These are phyloP conservation scores for Pangasius larnaudii DNA, from an alignment of 2,797 vertebrate species.

Conservation along the genomic window DNA sequence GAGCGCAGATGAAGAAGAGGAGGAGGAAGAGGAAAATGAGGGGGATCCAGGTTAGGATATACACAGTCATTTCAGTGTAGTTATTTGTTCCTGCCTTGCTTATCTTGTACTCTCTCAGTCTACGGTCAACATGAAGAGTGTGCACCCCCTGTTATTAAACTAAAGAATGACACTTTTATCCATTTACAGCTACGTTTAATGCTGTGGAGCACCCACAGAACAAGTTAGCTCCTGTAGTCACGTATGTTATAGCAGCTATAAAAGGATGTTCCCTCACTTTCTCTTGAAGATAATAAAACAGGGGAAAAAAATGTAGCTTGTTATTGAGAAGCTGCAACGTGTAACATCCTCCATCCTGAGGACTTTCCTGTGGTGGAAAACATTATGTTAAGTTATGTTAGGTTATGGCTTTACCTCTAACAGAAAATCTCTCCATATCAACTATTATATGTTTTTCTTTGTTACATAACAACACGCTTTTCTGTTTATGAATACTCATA, in stretches of 20 bases:
- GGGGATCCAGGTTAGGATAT: conserved; percentile 35
- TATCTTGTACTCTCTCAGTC: background rate
- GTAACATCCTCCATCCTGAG: background rate
- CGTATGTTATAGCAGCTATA: background rate
- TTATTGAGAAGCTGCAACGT: background rate
- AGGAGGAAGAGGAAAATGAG: conserved; percentile 20
- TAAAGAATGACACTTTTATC: background rate
- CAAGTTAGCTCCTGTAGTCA: background rate
- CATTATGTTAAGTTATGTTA: background rate
- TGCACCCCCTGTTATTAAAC: background rate
- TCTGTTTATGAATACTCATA: background rate
- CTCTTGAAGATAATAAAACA: background rate
- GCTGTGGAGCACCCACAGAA: background rate
- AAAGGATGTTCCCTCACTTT: background rate
- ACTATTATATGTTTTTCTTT: background rate
- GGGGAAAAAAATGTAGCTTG: background rate
- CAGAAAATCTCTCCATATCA: background rate
- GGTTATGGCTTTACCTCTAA: background rate
- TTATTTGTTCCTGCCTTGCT: background rate
- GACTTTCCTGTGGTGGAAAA: background rate
- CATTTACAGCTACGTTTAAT: background rate
- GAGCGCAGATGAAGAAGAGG: conserved; percentile 50
- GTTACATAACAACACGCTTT: background rate
- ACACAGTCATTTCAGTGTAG: background rate
- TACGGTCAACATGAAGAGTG: background rate